A percentile compares a stretch with the other conserved stretches of the same genome.
These are phyloP conservation scores for Ophiodon elongatus DNA, from an alignment of 2,113 vertebrate genomes.

Conservation along the genomic window DNA sequence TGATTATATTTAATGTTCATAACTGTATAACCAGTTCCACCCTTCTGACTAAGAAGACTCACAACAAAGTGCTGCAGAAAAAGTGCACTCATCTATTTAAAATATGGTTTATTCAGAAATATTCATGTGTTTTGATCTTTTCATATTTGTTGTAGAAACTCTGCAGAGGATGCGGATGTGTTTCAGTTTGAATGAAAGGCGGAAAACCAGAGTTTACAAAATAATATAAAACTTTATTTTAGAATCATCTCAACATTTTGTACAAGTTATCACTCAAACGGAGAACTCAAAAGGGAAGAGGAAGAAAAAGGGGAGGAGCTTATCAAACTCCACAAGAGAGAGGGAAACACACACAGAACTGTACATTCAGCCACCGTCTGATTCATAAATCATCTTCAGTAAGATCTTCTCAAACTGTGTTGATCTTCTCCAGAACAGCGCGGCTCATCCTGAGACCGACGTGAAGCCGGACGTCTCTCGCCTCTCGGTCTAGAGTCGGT, in stretches of 20 bases:
- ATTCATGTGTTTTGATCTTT: background rate
- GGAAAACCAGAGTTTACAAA: background rate
- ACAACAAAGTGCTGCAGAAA: background rate
- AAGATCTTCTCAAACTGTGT: background rate
- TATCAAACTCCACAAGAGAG: too few species aligned
- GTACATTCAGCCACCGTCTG: background rate
- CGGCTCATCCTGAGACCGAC: too few species aligned
- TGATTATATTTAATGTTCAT: background rate
- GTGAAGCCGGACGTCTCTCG: background rate
- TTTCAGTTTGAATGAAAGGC: constrained; percentile 3
- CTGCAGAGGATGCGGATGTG: constrained; percentile 1
- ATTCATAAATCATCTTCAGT: constrained; percentile 18
- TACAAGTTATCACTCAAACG: background rate
- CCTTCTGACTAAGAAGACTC: background rate
- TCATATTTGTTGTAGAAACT: background rate
- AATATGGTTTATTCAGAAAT: background rate
- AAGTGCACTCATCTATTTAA: background rate
- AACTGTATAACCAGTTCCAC: background rate
- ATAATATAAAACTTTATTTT: constrained; percentile 42
- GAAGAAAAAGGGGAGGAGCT: too few species aligned
- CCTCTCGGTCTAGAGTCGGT: background rate
- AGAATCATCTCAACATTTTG: background rate
- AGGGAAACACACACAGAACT: background rate
- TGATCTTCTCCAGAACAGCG: background rate
- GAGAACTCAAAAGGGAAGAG: too few species aligned